Evolutionary conservation across 2,797 vertebrate genomes (phyloP).

Genomic region (Macropodus opercularis): DNA sequence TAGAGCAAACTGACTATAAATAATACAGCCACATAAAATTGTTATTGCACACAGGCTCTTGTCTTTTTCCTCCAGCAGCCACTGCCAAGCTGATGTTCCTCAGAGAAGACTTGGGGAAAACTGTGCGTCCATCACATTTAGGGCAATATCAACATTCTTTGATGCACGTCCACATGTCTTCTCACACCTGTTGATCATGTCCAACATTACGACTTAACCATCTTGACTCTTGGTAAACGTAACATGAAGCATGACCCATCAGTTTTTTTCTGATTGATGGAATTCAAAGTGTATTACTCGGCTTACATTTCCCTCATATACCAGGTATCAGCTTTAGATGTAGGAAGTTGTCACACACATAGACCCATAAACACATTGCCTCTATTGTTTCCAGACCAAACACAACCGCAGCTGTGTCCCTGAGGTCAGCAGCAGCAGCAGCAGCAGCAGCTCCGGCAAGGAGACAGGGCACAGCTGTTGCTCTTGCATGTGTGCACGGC

Average conservation of each 20-base stretch:
- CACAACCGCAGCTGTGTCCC: not conserved
- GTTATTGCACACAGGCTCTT: constrained; percentile 1
- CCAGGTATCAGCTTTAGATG: constrained; percentile 1
- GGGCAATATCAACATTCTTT: too few species aligned
- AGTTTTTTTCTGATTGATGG: too few species aligned
- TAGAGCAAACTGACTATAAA: constrained; percentile 12
- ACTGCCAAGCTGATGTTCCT: not conserved
- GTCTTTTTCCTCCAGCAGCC: not conserved
- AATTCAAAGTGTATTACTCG: not conserved
- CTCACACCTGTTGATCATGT: too few species aligned
- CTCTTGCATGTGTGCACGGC: not conserved
- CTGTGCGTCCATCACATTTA: too few species aligned
- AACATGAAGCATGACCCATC: too few species aligned
- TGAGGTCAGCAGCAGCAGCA: not conserved
- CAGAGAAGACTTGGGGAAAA: not conserved
- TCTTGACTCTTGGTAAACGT: too few species aligned
- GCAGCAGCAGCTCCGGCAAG: too few species aligned
- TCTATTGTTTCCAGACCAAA: not conserved
- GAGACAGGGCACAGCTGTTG: not conserved
- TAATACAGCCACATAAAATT: not conserved
- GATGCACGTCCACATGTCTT: too few species aligned
- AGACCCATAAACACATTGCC: not conserved
- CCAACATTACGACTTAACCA: too few species aligned
- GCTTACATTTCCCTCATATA: not conserved
- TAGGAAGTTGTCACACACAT: not conserved